Evolutionary conservation across 2,888 invertebrate genomes (phyloP), one percentile per base, ranked within the genome.

Genomic region (Aporophyla nigra): DNA sequence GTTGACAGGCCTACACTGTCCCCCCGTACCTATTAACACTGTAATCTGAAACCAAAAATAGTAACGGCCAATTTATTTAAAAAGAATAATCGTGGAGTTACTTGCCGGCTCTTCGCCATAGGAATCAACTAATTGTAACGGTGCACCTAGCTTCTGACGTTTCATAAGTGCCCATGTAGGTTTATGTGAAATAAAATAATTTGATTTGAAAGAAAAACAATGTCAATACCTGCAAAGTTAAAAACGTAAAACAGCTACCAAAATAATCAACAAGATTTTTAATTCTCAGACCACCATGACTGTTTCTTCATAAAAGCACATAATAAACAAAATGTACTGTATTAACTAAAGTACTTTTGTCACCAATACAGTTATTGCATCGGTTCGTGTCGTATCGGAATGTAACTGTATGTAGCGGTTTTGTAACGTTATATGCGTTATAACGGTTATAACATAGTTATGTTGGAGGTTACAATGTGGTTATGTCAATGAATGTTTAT

Each of bases 321-420:
- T 24, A 9, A 16, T 21, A 62, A 16, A 51, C 5, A 58, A 58
- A 63, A 76, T 63, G 10, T 14, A 49, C 9, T 27, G 33, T 33
- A 33, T 33, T 33, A 33, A 33, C 33, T 33, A 2, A 33, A 33
- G 33, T 5, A 33, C 0, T 21, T 16, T 75, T 7, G 24, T 27
- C 12, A 46, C 19, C 51, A 21, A 59, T 21, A 24, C 68, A 54
- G 78, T 76, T 77, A 67, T 51, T 1, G 10, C 21, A 33, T 49
- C 14, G n/a, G 19, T 6, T 40, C 46, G 46, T 33, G 51, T 66
- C 27, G 59, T 49, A 68, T 76, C 59, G 69, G 43, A 16, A 16
- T 9, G 67, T 76, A 67, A 65, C 75, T 56, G 75, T 53, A 0
- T 51, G 9, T 33, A 76, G 51, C 77, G 66, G 77, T 59, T 51